Percentiles rank a stretch among this genome's conserved stretches.
phyloP scores from a whole-genome alignment of 2,888 invertebrate genomes.

The Phyllotreta cruciferae region DNA sequence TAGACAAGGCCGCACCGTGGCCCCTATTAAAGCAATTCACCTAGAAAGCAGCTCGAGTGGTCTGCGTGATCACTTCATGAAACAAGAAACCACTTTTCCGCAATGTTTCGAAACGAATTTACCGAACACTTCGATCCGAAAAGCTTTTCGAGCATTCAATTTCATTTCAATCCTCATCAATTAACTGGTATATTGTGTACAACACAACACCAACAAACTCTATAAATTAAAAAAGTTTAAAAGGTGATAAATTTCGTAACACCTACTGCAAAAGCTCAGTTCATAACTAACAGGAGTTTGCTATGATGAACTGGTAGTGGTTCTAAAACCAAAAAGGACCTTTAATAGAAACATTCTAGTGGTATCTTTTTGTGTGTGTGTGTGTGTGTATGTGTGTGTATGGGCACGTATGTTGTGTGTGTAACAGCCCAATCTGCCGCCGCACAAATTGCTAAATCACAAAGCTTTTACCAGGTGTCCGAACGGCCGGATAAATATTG shows the following conservation, averaged over 20 bases:
- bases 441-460: conserved; percentile 51
- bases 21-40: too few relatives aligned
- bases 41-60: too few relatives aligned
- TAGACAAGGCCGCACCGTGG: too few relatives aligned
- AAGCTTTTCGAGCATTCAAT: neutral
- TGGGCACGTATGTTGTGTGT: conserved; percentile 16
- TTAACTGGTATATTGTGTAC: neutral
- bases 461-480: conserved; percentile 50
- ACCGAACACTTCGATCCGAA: too few relatives aligned
- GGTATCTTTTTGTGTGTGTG: conserved; percentile 43
- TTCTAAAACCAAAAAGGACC: conserved; percentile 29
- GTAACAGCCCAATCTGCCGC: conserved; percentile 42
- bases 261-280: too few relatives aligned
- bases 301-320: too few relatives aligned
- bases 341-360: conserved; percentile 40
- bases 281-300: conserved; percentile 1
- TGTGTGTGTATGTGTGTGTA: conserved; percentile 42
- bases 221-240: too few relatives aligned
- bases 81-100: too few relatives aligned
- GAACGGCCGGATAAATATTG: conserved; percentile 37
- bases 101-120: too few relatives aligned
- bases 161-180: conserved; percentile 2
- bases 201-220: too few relatives aligned
- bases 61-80: too few relatives aligned
- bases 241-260: too few relatives aligned